phyloP scores from a whole-genome alignment of 2,888 invertebrate species.

The Rotaria magnacalcarata region DNA sequence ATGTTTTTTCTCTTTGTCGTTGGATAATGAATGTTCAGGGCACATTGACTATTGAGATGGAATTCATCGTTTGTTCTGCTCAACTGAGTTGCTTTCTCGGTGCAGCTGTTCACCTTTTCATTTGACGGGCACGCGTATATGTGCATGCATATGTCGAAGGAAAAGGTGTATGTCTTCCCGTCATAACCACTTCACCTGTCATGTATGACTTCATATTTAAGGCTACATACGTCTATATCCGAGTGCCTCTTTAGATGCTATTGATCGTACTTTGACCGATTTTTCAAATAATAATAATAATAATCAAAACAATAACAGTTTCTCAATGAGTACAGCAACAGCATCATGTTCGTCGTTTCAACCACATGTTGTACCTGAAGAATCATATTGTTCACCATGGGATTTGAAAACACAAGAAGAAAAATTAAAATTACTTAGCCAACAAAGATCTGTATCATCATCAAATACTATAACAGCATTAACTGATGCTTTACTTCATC shows the following conservation, averaged over 20 bases:
- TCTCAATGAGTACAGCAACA: background rate
- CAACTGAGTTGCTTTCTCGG: background rate
- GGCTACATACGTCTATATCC: background rate
- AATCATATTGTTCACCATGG: slow-evolving; percentile 45
- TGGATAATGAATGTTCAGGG: background rate
- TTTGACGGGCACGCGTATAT: background rate
- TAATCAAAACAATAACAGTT: background rate
- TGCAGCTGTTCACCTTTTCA: slow-evolving; percentile 16
- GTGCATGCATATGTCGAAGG: background rate
- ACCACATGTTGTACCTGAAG: background rate
- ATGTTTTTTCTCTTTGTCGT: background rate
- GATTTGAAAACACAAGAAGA: slow-evolving; percentile 45
- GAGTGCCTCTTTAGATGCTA: background rate
- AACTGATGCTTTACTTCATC: slow-evolving; percentile 16
- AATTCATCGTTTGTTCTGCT: slow-evolving; percentile 18
- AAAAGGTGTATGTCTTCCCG: background rate
- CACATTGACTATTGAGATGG: background rate
- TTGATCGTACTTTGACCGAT: background rate
- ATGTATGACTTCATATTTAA: slow-evolving; percentile 14
- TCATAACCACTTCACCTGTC: background rate
- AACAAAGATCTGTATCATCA: background rate
- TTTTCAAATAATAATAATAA: background rate
- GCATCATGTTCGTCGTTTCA: background rate
- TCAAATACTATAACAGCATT: background rate
- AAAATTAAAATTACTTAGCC: slow-evolving; percentile 37